A percentile compares a stretch with the other conserved stretches of the same genome.
phyloP scores from a whole-genome alignment of 2,888 invertebrate species.

The Diaprepes abbreviatus region DNA sequence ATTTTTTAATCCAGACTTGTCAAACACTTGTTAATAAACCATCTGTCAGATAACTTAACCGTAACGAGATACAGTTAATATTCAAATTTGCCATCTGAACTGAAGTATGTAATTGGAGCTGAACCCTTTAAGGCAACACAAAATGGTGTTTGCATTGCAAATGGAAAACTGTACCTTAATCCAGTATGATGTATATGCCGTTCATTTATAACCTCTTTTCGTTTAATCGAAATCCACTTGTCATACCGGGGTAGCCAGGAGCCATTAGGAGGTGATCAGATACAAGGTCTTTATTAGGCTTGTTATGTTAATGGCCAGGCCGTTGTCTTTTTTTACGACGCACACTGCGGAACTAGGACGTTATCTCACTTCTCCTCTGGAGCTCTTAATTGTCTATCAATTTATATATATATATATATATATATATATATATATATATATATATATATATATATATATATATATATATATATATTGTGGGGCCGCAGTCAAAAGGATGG shows the following conservation, averaged over 20 bases:
- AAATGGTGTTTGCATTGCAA: constrained; percentile 56
- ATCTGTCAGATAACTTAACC: constrained; percentile 14
- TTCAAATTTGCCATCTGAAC: constrained; percentile 39
- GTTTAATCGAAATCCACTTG: constrained; percentile 62
- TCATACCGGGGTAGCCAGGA: constrained; percentile 58
- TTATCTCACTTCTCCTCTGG: too few relatives aligned
- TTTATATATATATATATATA: too few relatives aligned
- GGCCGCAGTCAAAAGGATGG: too few relatives aligned
- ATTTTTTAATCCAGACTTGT: not conserved
- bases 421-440: too few relatives aligned
- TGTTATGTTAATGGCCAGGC: constrained; percentile 28
- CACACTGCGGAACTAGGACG: too few relatives aligned
- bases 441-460: too few relatives aligned
- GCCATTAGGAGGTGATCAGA: constrained; percentile 59
- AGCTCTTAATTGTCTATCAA: too few relatives aligned
- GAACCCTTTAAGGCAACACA: constrained; percentile 47
- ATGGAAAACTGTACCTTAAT: constrained; percentile 55
- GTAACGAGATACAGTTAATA: constrained; percentile 33
- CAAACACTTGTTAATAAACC: constrained; percentile 10
- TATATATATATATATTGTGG: too few relatives aligned
- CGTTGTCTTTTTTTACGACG: too few relatives aligned
- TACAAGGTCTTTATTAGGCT: constrained; percentile 34
- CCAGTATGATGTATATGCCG: constrained; percentile 55
- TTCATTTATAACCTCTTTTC: constrained; percentile 60
- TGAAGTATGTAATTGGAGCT: constrained; percentile 47